These are phyloP conservation scores for Scrobipalpa atriplicella DNA, from an alignment of 2,888 invertebrate species.

Conservation along the genomic window DNA sequence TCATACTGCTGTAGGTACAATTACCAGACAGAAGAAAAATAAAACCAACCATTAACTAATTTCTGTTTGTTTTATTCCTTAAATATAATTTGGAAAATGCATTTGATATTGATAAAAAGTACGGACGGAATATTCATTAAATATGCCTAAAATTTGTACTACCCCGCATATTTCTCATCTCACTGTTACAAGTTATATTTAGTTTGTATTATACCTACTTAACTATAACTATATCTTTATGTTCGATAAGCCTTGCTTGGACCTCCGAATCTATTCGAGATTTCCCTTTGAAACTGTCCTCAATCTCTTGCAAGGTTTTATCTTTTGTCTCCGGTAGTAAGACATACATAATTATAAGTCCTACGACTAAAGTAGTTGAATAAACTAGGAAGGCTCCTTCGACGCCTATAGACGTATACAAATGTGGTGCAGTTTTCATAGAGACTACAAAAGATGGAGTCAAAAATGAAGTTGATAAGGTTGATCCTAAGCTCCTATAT, in stretches of 20 bases:
- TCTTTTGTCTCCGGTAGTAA: slow-evolving; percentile 76
- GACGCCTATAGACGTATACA: slow-evolving; percentile 71
- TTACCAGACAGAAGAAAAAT: too few relatives aligned
- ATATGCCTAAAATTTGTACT: not conserved
- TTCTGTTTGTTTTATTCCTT: not conserved
- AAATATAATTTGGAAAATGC: not conserved
- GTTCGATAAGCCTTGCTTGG: slow-evolving; percentile 63
- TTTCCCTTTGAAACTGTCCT: slow-evolving; percentile 72
- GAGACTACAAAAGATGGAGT: slow-evolving; percentile 73
- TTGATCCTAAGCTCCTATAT: slow-evolving; percentile 74
- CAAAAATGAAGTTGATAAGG: slow-evolving; percentile 72
- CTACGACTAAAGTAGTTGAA: slow-evolving; percentile 63
- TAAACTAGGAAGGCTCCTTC: slow-evolving; percentile 75
- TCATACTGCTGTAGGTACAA: too few relatives aligned
- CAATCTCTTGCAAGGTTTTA: slow-evolving; percentile 73
- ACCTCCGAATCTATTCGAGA: slow-evolving; percentile 60
- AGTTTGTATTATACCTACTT: slow-evolving; percentile 7
- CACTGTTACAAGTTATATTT: not conserved
- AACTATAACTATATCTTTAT: slow-evolving; percentile 10
- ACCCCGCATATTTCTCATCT: slow-evolving; percentile 5
- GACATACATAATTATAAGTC: slow-evolving; percentile 62
- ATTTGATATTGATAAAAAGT: not conserved
- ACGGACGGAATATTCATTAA: not conserved
- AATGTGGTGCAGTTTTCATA: slow-evolving; percentile 77
- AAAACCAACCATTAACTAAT: not conserved